Evolutionary conservation across 2,888 invertebrate species (phyloP).

Genomic region (Lasioglossum calceatum): DNA sequence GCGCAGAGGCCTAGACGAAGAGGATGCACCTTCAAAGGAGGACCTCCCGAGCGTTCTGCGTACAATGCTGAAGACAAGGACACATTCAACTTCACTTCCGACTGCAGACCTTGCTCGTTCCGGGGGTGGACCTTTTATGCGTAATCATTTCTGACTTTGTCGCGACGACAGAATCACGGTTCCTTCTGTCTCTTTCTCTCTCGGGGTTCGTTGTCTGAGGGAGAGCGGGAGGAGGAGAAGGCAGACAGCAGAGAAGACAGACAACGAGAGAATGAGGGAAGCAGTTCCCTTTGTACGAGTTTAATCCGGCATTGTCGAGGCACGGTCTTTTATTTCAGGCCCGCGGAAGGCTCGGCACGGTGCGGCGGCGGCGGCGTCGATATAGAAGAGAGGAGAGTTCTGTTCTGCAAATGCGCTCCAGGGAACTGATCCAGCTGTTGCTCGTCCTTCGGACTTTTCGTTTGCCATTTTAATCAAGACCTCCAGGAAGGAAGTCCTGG

Average conservation of each 20-base stretch:
- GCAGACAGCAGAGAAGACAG: conserved; percentile 53
- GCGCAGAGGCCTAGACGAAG: background rate
- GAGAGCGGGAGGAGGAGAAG: conserved; percentile 31
- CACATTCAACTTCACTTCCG: conserved; percentile 46
- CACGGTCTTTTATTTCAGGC: conserved; percentile 82
- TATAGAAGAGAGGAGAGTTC: conserved; percentile 82
- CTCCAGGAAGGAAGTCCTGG: conserved; percentile 81
- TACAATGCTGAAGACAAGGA: conserved; percentile 22
- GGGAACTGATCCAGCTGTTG: conserved; percentile 85
- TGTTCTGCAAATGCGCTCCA: conserved; percentile 84
- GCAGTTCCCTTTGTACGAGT: conserved; percentile 80
- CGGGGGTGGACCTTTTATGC: conserved; percentile 55
- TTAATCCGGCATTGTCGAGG: conserved; percentile 81
- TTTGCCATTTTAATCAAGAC: conserved; percentile 84
- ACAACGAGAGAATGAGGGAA: conserved; percentile 66
- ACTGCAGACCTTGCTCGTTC: conserved; percentile 25
- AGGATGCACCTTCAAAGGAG: background rate
- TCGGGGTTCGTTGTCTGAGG: conserved; percentile 14
- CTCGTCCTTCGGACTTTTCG: conserved; percentile 78
- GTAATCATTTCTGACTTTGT: conserved; percentile 73
- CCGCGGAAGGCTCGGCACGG: conserved; percentile 66
- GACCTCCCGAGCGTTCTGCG: background rate
- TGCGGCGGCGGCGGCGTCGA: conserved; percentile 77
- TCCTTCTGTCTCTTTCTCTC: background rate
- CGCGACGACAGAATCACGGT: conserved; percentile 65